Evolutionary conservation across 2,888 invertebrate genomes (phyloP), one percentile per base, ranked within the genome.

Genomic region (Apocheima hispidaria): DNA sequence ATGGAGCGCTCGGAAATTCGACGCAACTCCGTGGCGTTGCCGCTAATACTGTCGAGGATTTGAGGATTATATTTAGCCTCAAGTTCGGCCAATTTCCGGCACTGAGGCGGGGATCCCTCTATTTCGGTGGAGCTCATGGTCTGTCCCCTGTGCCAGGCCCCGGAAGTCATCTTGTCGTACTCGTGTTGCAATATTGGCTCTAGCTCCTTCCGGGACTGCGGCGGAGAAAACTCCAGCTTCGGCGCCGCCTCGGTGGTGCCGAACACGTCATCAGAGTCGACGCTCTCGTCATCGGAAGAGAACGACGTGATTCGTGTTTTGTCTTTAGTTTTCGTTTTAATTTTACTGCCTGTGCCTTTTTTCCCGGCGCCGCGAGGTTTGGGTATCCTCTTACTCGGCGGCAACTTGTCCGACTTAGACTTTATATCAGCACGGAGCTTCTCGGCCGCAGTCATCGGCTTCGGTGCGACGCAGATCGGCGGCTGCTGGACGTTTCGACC

Each of bases 121-220:
- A 96, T 95, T 92, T 96, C 96, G 0, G 96, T 96, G 0, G 96
- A 96, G 70, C 96, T 96, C 96, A 96, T 96, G 0, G 95, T 95
- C 83, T 96, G 96, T 0, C 95, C 95, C 69, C 95, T 90, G 54
- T 94, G 94, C 95, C 95, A 95, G 23, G 94, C 94, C 0, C 94
- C 95, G 1, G 95, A 94, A 18, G 94, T 94, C 9, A 95, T 93
- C 74, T 95, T 94, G 78, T 95, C 96, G 57, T 96, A 96, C 79
- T 96, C 96, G 60, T 94, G 94, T 75, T 95, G 95, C 33, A 96
- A 81, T 62, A 96, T 96, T 0, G 96, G 96, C 79, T 96, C 96
- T 73, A 96, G 94, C 77, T 96, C 96, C 82, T 96, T 96, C 6
- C 96, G 93, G 36, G 96, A 96, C 75, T 96, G 96, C 2, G 96